Percentiles rank a stretch among this genome's conserved stretches.
Conservation (phyloP, 2,113 vertebrate species). For the Procavia capensis region DNA sequence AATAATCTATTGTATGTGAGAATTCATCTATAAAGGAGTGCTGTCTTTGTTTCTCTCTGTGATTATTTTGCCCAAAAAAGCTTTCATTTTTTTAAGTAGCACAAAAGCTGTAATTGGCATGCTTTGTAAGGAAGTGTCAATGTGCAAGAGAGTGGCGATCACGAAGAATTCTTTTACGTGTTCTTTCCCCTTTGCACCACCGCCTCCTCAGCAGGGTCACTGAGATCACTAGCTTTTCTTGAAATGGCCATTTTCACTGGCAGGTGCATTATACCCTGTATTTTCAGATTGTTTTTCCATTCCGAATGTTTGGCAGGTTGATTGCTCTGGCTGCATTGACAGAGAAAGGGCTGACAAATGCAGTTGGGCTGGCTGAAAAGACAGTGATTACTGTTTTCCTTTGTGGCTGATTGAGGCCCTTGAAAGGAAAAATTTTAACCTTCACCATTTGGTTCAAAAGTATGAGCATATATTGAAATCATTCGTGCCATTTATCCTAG, state of each 20-base stretch:
- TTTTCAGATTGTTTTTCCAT: slow-evolving; percentile 99
- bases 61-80: slow-evolving; percentile 95
- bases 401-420: slow-evolving; percentile 99
- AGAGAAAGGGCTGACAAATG: slow-evolving; percentile 98
- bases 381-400: slow-evolving; percentile 99
- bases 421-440: slow-evolving; percentile 99
- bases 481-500: slow-evolving; percentile 98
- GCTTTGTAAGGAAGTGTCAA: slow-evolving; percentile 99
- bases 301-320: slow-evolving; percentile 99
- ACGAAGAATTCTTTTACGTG: slow-evolving; percentile 99
- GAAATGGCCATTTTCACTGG: slow-evolving; percentile 99
- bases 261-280: slow-evolving; percentile 99
- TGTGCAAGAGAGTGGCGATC: slow-evolving; percentile 97
- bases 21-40: slow-evolving; percentile 90
- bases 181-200: slow-evolving; percentile 93
- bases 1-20: slow-evolving; percentile 86
- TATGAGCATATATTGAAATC: slow-evolving; percentile 98
- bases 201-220: slow-evolving; percentile 97
- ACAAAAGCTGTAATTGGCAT: slow-evolving; percentile 99
- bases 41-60: slow-evolving; percentile 89
- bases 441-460: slow-evolving; percentile 98
- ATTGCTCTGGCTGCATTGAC: slow-evolving; percentile 99
- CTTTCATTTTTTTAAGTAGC: slow-evolving; percentile 98
- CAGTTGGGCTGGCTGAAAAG: slow-evolving; percentile 97
- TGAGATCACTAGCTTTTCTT: slow-evolving; percentile 99